phyloP scores from a whole-genome alignment of 2,113 vertebrate genomes.

The Gymnarchus niloticus region DNA sequence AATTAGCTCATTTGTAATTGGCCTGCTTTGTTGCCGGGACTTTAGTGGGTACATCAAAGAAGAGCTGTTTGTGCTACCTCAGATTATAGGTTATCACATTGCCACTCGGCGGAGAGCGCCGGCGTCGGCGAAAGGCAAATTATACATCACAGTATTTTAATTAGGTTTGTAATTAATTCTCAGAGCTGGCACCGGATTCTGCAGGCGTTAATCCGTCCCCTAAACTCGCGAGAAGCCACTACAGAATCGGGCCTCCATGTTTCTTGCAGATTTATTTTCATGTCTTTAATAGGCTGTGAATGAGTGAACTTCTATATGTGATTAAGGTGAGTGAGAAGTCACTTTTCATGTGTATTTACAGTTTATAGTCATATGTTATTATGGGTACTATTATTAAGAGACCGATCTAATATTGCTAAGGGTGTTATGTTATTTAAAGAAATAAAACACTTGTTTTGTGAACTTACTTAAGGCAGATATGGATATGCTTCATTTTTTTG shows the following conservation, averaged over 20 bases:
- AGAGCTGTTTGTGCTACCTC: slow-evolving; percentile 90
- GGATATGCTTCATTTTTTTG: no score
- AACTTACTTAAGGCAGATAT: no score
- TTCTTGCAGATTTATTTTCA: neutral
- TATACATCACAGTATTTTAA: slow-evolving; percentile 75
- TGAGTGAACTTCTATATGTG: neutral
- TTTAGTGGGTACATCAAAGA: slow-evolving; percentile 95
- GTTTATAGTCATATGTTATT: neutral
- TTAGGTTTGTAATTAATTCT: slow-evolving; percentile 73
- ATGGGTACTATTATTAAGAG: neutral
- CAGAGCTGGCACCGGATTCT: slow-evolving; percentile 60
- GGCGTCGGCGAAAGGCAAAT: slow-evolving; percentile 54
- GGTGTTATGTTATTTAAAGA: neutral
- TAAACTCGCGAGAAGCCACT: slow-evolving; percentile 43
- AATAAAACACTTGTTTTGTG: neutral
- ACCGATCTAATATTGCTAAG: neutral
- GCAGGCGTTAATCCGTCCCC: slow-evolving; percentile 54
- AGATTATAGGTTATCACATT: slow-evolving; percentile 77
- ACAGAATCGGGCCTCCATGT: neutral
- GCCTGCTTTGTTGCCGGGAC: slow-evolving; percentile 94
- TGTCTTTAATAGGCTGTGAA: neutral
- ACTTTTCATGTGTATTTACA: neutral
- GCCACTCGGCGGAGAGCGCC: slow-evolving; percentile 69
- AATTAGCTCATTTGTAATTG: slow-evolving; percentile 99
- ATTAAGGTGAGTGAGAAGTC: neutral